Evolutionary conservation across 2,888 invertebrate genomes (phyloP), one percentile per base, ranked within the genome.

Genomic region (Nomada ferruginata): DNA sequence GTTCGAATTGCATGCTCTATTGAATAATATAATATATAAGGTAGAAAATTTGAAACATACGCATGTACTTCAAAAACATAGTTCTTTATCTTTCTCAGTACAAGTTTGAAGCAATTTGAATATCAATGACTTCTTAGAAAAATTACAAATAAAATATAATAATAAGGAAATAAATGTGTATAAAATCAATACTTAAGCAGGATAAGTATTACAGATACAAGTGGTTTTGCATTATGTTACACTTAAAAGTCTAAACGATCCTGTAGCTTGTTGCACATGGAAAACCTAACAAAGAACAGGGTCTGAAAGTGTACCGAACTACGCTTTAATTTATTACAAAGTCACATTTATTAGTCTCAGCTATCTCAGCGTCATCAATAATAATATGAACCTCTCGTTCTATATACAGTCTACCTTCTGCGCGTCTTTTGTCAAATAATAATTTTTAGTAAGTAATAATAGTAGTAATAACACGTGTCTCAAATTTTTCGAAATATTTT

Each of bases 331-430:
- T 92, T 91, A 90, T 92, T 92, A 92, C 90, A 92, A 92, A 92
- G 90, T 91, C 91, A 92, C 91, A 92, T 91, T 91, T 91, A 91
- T 47, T 90, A 87, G 84, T 86, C 87, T 91, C 86, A 89, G 86
- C 89, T 91, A 89, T 89, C 82, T 89, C 89, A 91, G 88, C 86
- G 77, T 89, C 90, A 89, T 90, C 87, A 87, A 89, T 90, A 87
- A 89, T 90, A 89, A 91, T 91, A 91, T 86, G 89, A 91, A 91
- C 87, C 82, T 87, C 88, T 87, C 90, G 87, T 92, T 87, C 90
- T 92, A 92, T 92, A 85, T 92, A 92, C 92, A 92, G 87, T 85
- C 89, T 91, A 91, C 83, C 87, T 85, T 82, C 82, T 86, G 81
- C 83, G 76, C 79, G 73, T 86, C 77, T 87, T 82, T 76, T 81